phyloP scores from a whole-genome alignment of 2,797 vertebrate genomes.

The Glossophaga mutica region DNA sequence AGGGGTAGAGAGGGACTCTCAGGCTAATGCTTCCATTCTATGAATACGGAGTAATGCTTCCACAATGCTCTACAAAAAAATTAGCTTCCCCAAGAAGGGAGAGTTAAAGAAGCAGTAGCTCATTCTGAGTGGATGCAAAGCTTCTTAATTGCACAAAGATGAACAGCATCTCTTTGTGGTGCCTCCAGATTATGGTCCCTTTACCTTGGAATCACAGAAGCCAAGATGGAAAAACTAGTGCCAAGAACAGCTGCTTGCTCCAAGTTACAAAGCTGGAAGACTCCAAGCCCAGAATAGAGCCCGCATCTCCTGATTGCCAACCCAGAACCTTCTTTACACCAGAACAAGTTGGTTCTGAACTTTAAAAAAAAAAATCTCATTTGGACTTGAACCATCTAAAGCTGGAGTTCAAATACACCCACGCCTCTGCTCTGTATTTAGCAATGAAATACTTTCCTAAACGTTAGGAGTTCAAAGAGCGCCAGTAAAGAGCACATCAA shows the following conservation, averaged over 20 bases:
- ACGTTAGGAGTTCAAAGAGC: background rate
- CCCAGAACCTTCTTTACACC: background rate
- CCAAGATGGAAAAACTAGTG: background rate
- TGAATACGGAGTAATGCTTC: background rate
- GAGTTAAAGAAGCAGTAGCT: background rate
- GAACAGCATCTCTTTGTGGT: background rate
- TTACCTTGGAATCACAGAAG: background rate
- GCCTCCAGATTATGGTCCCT: background rate
- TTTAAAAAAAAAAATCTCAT: background rate
- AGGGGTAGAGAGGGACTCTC: background rate
- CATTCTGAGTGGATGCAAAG: background rate
- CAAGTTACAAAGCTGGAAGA: background rate
- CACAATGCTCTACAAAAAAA: background rate
- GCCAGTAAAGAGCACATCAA: background rate
- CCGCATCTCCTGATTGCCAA: fast-evolving
- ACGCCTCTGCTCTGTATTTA: background rate
- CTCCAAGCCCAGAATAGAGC: background rate
- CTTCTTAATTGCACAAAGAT: background rate
- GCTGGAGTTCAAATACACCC: background rate
- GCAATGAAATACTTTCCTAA: background rate
- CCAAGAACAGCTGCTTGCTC: background rate
- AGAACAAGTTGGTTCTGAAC: background rate
- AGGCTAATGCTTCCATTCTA: background rate
- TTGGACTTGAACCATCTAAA: background rate
- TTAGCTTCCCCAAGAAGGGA: background rate